phyloP scores from a whole-genome alignment of 2,113 vertebrate species.

The Carettochelys insculpta region DNA sequence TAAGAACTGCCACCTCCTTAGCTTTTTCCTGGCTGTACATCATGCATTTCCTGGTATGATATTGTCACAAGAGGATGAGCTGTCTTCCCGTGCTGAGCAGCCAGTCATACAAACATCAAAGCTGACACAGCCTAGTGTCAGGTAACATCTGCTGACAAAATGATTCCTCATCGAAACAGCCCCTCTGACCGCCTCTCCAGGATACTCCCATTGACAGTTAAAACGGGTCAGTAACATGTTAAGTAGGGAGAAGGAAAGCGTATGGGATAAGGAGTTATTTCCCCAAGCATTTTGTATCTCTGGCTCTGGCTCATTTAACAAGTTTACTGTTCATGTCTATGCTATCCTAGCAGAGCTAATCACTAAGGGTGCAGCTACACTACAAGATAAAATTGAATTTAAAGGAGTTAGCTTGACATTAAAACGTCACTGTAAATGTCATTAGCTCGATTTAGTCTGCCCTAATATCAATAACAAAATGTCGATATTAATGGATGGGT shows the following conservation, averaged over 20 bases:
- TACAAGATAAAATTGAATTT: too few relatives aligned
- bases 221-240: neutral
- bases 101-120: neutral
- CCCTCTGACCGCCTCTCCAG: slow-evolving; percentile 8
- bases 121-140: neutral
- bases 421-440: too few relatives aligned
- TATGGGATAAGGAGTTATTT: neutral
- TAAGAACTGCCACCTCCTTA: fast-evolving
- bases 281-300: neutral
- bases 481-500: too few relatives aligned
- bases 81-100: slow-evolving; percentile 6
- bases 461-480: too few relatives aligned
- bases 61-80: slow-evolving; percentile 11
- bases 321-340: neutral
- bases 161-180: neutral
- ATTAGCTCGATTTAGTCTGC: too few relatives aligned
- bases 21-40: neutral
- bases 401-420: too few relatives aligned
- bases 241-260: neutral
- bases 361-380: too few relatives aligned
- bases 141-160: neutral
- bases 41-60: neutral
- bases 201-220: neutral
- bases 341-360: neutral
- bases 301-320: neutral